Evolutionary conservation across 2,888 invertebrate genomes (phyloP), one percentile per base, ranked within the genome.

Genomic region (Gerris lacustris): DNA sequence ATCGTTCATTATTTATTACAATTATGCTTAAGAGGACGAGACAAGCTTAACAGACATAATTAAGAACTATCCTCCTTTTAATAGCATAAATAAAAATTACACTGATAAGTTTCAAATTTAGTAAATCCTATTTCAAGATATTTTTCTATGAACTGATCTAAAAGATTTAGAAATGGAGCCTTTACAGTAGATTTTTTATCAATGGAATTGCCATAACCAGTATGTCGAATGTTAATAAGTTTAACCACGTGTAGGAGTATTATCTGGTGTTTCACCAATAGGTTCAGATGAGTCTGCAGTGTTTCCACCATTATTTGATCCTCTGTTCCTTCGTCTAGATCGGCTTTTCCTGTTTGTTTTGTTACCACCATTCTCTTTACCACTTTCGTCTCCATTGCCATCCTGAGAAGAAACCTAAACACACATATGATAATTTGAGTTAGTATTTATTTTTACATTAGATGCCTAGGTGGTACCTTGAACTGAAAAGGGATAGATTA

Each of bases 131-230:
- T 31, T 31, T 31, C 31, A 31, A 31, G 31, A 31, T 31, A 31
- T 31, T 31, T 44, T 67, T 31, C 45, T 67, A 67, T 18, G 45
- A 68, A 44, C 43, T 44, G 47, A 69, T 73, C 63, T 73, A 71
- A 31, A 67, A 68, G 70, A 18, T 67, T 66, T 70, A 71, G 77
- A 71, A 76, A 77, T 67, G 79, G 75, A 74, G 86, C 83, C 80
- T 84, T 85, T 81, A 88, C 90, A 78, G 83, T 86, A 68, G 84
- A 85, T 78, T 89, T 89, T 17, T 31, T 31, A 31, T 31, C 31
- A 31, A 31, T 31, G 31, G 31, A 31, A 31, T 31, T 31, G 31
- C 31, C 31, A 4, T 31, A 31, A 31, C 31, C 31, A 31, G 31
- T 2, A 31, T 31, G 31, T 31, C 31, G 4, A 31, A 31, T 55